These are phyloP conservation scores for Xylophagus ater DNA, from an alignment of 2,888 invertebrate species.

Conservation along the genomic window DNA sequence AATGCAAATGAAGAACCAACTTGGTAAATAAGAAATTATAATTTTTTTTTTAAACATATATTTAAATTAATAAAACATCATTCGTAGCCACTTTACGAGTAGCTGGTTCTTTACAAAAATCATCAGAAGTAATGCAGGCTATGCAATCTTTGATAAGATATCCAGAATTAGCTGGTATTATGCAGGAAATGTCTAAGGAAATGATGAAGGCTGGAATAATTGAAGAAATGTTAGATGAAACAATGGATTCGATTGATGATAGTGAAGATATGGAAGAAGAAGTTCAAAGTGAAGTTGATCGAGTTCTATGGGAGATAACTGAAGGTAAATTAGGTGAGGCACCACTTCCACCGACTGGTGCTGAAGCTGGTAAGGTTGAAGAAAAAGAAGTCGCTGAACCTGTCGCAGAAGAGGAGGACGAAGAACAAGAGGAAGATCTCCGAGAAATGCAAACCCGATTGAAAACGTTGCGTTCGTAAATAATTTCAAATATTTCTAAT, in stretches of 20 bases:
- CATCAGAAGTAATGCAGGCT: slow-evolving; percentile 96
- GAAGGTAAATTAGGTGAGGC: slow-evolving; percentile 87
- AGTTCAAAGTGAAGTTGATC: slow-evolving; percentile 87
- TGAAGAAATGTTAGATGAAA: slow-evolving; percentile 98
- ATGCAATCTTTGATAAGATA: slow-evolving; percentile 87
- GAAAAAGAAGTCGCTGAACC: slow-evolving; percentile 34
- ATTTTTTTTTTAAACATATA: slow-evolving; percentile 6
- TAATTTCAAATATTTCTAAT: too few species aligned
- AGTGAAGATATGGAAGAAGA: slow-evolving; percentile 94
- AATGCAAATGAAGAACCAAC: slow-evolving; percentile 95
- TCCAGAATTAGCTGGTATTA: slow-evolving; percentile 88
- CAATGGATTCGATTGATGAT: slow-evolving; percentile 86
- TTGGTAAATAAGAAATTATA: slow-evolving; percentile 48
- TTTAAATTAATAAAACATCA: not conserved
- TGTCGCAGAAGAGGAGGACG: slow-evolving; percentile 37
- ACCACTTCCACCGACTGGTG: slow-evolving; percentile 64
- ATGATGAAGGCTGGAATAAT: slow-evolving; percentile 99
- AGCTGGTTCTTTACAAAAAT: slow-evolving; percentile 85
- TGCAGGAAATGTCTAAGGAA: slow-evolving; percentile 96
- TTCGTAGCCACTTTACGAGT: slow-evolving; percentile 80
- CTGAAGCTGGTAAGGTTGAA: slow-evolving; percentile 44
- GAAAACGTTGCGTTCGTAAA: slow-evolving; percentile 79
- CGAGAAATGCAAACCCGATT: slow-evolving; percentile 85
- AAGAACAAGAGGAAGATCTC: slow-evolving; percentile 66
- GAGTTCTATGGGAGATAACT: slow-evolving; percentile 82